phyloP scores from a whole-genome alignment of 2,113 vertebrate genomes.

The Lamprologus callipterus region DNA sequence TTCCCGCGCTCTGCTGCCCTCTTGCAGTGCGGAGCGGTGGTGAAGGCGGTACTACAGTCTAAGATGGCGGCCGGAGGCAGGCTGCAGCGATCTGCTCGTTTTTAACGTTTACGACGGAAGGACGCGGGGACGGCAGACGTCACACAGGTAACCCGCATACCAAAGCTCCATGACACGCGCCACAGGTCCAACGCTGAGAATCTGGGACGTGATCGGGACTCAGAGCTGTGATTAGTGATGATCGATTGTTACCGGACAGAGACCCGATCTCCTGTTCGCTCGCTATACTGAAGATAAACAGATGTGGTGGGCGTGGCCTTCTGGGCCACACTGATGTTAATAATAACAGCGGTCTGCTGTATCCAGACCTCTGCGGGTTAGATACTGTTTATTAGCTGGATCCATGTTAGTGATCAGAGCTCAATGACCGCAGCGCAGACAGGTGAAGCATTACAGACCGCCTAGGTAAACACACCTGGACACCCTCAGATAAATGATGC shows the following conservation, averaged over 20 bases:
- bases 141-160: background rate
- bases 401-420: background rate
- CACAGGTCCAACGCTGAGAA: background rate
- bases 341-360: background rate
- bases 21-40: background rate
- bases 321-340: background rate
- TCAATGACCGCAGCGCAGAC: background rate
- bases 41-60: background rate
- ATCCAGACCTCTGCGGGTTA: background rate
- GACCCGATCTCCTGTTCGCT: background rate
- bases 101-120: background rate
- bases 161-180: background rate
- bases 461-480: background rate
- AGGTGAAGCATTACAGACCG: background rate
- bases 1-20: background rate
- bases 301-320: background rate
- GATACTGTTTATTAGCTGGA: background rate
- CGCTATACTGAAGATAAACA: background rate
- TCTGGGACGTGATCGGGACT: background rate
- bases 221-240: background rate
- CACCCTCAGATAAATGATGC: background rate
- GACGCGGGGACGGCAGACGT: background rate
- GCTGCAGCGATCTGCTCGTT: background rate
- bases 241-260: background rate
- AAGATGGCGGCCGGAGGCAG: slow-evolving; percentile 15